Conservation (phyloP, 2,797 vertebrate species). For the Tenualosa thibaudeaui region DNA sequence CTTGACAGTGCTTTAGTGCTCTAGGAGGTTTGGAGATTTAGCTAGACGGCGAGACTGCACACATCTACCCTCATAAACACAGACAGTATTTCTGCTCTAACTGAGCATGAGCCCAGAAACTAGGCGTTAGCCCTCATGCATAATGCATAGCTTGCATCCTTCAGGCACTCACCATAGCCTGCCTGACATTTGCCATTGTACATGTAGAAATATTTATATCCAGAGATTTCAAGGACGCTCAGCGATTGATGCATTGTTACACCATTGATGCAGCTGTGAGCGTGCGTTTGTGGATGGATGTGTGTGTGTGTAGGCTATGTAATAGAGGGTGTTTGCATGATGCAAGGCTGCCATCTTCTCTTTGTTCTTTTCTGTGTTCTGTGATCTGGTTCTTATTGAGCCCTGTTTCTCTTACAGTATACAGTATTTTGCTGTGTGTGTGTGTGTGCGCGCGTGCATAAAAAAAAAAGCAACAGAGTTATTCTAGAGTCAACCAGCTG, state of each 20-base stretch:
- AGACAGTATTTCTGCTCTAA: slow-evolving; percentile 25
- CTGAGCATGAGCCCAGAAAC: slow-evolving; percentile 41
- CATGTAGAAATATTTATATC: not conserved
- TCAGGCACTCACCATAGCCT: slow-evolving; percentile 33
- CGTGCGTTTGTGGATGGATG: not conserved
- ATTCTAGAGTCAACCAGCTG: no score
- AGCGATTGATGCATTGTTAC: slow-evolving; percentile 32
- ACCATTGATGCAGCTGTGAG: not conserved
- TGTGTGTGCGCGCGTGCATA: slow-evolving; percentile 1
- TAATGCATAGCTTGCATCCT: slow-evolving; percentile 42
- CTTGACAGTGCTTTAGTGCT: no score
- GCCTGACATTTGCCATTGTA: not conserved
- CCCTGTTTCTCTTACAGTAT: not conserved
- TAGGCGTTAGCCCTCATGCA: slow-evolving; percentile 47
- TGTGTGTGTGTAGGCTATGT: slow-evolving; percentile 13
- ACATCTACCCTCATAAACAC: not conserved
- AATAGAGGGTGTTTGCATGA: not conserved
- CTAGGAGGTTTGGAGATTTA: no score
- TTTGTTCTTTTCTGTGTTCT: slow-evolving; percentile 39
- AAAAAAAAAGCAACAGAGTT: no score
- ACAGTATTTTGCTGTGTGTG: not conserved
- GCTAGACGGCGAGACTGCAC: not conserved
- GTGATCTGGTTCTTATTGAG: not conserved
- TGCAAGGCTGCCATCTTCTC: slow-evolving; percentile 35
- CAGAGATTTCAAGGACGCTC: not conserved